Evolutionary conservation across 2,797 vertebrate genomes (phyloP).

Genomic region (Premnoplex brunnescens): DNA sequence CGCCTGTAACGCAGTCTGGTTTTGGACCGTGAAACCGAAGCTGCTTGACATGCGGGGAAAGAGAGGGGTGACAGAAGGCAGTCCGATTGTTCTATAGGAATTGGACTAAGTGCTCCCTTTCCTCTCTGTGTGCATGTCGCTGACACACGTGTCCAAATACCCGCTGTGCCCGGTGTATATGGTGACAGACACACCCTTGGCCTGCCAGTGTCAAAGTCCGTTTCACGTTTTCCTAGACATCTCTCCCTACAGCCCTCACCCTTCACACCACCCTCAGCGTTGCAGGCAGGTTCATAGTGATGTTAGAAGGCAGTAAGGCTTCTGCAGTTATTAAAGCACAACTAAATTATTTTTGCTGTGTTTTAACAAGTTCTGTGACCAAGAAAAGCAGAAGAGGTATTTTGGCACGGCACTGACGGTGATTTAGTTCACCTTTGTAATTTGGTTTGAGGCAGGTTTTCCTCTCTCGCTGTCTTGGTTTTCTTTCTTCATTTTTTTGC

Average conservation of each 20-base stretch:
- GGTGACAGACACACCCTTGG: neutral
- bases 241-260: neutral
- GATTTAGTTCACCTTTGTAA: conserved; percentile 34
- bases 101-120: neutral
- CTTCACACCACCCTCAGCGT: neutral
- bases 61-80: neutral
- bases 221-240: neutral
- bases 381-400: conserved; percentile 30
- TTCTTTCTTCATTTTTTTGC: neutral
- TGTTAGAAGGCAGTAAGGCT: neutral
- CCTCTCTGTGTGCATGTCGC: neutral
- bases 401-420: neutral
- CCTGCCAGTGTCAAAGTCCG: neutral
- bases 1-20: neutral
- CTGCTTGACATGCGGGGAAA: neutral
- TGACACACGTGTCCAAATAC: neutral
- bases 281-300: neutral
- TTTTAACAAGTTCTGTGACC: conserved; percentile 56
- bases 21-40: neutral
- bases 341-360: conserved; percentile 7
- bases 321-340: neutral
- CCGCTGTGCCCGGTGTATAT: neutral
- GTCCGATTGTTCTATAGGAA: neutral
- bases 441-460: conserved; percentile 54
- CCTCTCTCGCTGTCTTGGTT: neutral